Conservation (phyloP, 2,113 vertebrate species). For the Cariama cristata region DNA sequence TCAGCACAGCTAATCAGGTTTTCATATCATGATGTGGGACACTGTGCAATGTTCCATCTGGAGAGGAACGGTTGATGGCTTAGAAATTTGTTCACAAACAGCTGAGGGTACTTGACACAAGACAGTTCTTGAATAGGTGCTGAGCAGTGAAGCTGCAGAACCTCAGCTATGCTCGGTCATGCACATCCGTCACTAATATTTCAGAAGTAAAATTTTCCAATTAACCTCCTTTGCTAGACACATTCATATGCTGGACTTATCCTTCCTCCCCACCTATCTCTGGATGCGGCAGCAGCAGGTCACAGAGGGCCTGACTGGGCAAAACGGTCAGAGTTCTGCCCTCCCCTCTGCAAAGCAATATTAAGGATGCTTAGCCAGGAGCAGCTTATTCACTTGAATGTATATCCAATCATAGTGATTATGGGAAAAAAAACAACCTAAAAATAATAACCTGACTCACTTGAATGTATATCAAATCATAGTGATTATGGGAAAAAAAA, state of each 20-base stretch:
- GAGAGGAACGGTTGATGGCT: not conserved
- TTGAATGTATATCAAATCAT: not conserved
- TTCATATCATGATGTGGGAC: not conserved
- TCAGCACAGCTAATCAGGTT: not conserved
- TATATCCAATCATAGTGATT: not conserved
- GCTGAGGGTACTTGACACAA: not conserved
- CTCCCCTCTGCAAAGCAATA: not conserved
- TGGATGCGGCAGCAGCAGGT: not conserved
- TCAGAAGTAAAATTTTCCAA: not conserved
- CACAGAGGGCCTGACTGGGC: not conserved
- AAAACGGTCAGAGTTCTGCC: not conserved
- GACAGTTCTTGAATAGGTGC: not conserved
- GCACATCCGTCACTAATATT: not conserved
- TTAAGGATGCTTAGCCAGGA: not conserved
- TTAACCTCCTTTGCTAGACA: not conserved
- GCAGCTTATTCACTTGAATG: not conserved
- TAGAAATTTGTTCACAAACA: not conserved
- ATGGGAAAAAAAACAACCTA: not conserved
- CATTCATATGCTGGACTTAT: no score
- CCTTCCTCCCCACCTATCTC: not conserved
- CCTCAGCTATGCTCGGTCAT: not conserved
- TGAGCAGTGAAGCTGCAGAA: not conserved
- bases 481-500: not conserved
- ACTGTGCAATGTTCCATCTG: not conserved
- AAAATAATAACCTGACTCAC: not conserved